Base-by-base conservation (phyloP, 64 coral and sea anemone genomes). In the Platygyra sinensis region DNA sequence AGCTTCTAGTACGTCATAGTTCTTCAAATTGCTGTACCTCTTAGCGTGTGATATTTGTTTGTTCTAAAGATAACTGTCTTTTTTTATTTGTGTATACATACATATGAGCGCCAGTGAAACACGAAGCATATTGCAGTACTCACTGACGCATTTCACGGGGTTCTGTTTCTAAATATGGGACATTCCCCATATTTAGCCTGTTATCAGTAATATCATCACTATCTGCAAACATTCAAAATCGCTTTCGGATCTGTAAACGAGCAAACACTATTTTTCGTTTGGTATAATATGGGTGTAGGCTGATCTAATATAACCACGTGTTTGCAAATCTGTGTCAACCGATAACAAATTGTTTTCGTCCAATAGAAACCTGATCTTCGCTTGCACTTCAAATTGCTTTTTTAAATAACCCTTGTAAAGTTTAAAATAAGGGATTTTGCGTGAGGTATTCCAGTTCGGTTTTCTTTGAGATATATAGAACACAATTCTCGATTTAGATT, bases 41-140 rank as follows among this genome's bases (percentile, higher is more conserved):
- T 1, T 36, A 36, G 33, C 33, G 6, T 9, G 15, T 11, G 33
- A 71, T 85, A 85, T 85, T 85, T 85, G 81, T 85, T 85, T 85
- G 18, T 22, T 27, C 62, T 85, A 71, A 85, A 49, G 81, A 85
- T 85, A 71, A 71, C 11, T 28, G 14, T 67, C 29, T 17, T 67
- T 36, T 72, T 63, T 85, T 85, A 85, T 85, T 85, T 85, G 81
- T 85, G 28, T 85, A 20, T 15, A 28, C 27, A 72, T 50, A 36
- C 30, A 11, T 25, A 6, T 69, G 5, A 27, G n/a, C 42, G 3
- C 52, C 33, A 27, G 36, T 36, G 32, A 77, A 77, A 42, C 60
- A 46, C 64, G 22, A 69, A 22, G 22, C 42, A 49, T 85, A 72
- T 46, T 71, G 36, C 51, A 85, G 20, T 50, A 14, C 15, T 28